Base-by-base conservation (phyloP, 2,797 vertebrate genomes). In the Kryptolebias ocellatus region DNA sequence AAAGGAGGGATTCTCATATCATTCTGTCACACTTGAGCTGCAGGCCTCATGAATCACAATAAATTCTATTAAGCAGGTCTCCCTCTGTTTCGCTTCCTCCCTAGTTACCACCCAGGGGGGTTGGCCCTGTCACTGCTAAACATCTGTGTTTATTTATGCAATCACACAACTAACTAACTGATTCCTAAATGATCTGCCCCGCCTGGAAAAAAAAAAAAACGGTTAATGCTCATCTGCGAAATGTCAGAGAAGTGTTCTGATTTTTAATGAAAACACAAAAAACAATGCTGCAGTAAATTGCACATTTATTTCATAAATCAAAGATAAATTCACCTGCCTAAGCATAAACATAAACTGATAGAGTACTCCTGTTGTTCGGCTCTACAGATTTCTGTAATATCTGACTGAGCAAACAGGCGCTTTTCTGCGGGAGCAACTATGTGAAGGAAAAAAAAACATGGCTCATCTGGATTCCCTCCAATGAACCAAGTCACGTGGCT, bases 121-220 rank as follows among this genome's bases (percentile, higher is more conserved):
- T 83, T 87, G 84, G 67, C 85, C 74, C 70, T 87, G 90, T 92
- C 89, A 87, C 84, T 61, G 75, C 79, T 85, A 84, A 85, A 91
- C 79, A 92, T 94, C 89, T 94, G 90, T 93, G 91, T 94, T 93
- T 94, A 93, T 94, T 94, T 93, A 92, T 89, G 91, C 91, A 93
- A 91, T 93, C 90, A 90, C 86, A 88, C 84, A 87, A 87, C 87
- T 92, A 94, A 92, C 91, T 88, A 92, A 92, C 83, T 91, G 90
- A 86, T 91, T 91, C 89, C 91, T 90, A 89, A 87, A 92, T 84
- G 85, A 79, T 79, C 74, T 63, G 59, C 75, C 78, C 78, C 68
- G 83, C 70, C 62, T 49, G 75, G 64, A 37, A 37, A 77, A 67
- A 72, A 84, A 82, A 69, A 49, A 47, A 20, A 47, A 73, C 49